Percentiles rank a stretch among this genome's conserved stretches.
Conservation (phyloP, 2,888 invertebrate species). For the Prionchulus punctatus region DNA sequence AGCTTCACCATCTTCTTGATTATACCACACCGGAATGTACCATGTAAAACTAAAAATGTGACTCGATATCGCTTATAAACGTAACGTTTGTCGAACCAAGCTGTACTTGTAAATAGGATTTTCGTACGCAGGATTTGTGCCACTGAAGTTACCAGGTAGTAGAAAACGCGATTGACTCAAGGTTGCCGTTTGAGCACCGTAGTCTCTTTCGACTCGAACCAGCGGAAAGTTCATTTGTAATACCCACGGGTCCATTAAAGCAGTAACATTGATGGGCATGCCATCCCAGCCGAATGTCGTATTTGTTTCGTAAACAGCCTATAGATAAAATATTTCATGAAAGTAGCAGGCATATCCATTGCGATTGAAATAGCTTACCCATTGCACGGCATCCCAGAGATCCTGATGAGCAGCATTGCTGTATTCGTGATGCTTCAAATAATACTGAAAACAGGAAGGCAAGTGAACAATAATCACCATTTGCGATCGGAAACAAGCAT, state of each 20-base stretch:
- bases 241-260: constrained; percentile 11
- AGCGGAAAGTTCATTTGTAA: constrained; percentile 9
- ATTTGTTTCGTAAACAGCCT: not conserved
- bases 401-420: constrained; percentile 62
- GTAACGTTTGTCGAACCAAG: too few relatives aligned
- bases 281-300: constrained; percentile 15
- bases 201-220: not conserved
- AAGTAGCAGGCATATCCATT: too few relatives aligned
- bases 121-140: not conserved
- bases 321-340: not conserved
- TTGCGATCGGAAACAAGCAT: too few relatives aligned
- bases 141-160: not conserved
- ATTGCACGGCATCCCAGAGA: constrained; percentile 57
- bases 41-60: constrained; percentile 21
- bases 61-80: too few relatives aligned
- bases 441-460: too few relatives aligned
- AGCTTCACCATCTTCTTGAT: too few relatives aligned
- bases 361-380: too few relatives aligned
- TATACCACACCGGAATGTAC: constrained; percentile 29
- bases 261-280: not conserved
- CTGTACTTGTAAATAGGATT: not conserved
- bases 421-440: constrained; percentile 51
- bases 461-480: too few relatives aligned
- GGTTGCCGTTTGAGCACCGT: not conserved
- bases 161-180: constrained; percentile 3